phyloP scores from a whole-genome alignment of 2,888 invertebrate species.

The Drosophila incognita region DNA sequence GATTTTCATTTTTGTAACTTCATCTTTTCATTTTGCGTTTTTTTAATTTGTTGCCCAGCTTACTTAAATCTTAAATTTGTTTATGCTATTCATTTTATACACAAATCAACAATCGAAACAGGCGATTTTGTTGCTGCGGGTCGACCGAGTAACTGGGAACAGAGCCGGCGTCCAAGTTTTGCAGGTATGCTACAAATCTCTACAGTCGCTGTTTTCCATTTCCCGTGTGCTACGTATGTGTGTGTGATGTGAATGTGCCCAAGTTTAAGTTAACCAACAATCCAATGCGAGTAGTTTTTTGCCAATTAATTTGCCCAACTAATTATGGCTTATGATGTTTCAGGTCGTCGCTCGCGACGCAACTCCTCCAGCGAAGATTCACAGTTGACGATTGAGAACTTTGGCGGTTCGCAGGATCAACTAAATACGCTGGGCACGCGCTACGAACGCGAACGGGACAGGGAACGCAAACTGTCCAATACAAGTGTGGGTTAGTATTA shows the following conservation, averaged over 20 bases:
- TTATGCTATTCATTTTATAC: slow-evolving; percentile 45
- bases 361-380: slow-evolving; percentile 95
- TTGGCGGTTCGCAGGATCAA: slow-evolving; percentile 96
- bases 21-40: slow-evolving; percentile 5
- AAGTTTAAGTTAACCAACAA: slow-evolving; percentile 20
- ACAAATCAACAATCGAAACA: slow-evolving; percentile 53
- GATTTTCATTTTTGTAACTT: background rate
- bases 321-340: slow-evolving; percentile 26
- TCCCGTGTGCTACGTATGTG: slow-evolving; percentile 21
- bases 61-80: slow-evolving; percentile 20
- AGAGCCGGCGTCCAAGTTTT: slow-evolving; percentile 89
- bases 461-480: slow-evolving; percentile 85
- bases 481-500: slow-evolving; percentile 80
- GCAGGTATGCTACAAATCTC: slow-evolving; percentile 86
- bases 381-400: slow-evolving; percentile 95
- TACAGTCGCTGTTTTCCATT: slow-evolving; percentile 39
- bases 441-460: slow-evolving; percentile 87
- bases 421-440: slow-evolving; percentile 92
- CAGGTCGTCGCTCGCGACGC: slow-evolving; percentile 92
- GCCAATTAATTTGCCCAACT: background rate
- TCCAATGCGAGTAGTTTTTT: slow-evolving; percentile 26
- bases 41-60: slow-evolving; percentile 27
- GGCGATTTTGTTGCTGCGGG: slow-evolving; percentile 89
- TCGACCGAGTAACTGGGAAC: slow-evolving; percentile 94
- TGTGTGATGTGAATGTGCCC: slow-evolving; percentile 34